Evolutionary conservation across 1,140 invertebrate species (phyloP), one percentile per base, ranked within the genome.

Genomic region (Drosophila navojoa): DNA sequence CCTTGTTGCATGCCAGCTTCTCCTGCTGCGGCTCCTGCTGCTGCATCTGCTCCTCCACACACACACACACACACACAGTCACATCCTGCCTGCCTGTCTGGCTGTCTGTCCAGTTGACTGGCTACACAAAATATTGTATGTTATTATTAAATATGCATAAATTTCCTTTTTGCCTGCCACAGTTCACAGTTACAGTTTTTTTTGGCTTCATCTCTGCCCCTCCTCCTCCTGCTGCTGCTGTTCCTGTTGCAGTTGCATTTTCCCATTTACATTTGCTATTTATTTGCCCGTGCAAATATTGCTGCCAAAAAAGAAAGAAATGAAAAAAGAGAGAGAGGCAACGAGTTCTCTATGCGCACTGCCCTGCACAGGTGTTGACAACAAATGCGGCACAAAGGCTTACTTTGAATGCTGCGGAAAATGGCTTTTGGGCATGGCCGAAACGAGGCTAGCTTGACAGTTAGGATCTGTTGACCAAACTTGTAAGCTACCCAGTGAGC

Each of bases 61-160:
- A 42, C 38, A 42, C 5, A 32, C 42, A 22, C 35, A 19, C 19
- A 19, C 19, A 19, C 19, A 22, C 19, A 22, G n/a, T n/a, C n/a
- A n/a, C n/a, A 35, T 10, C 22, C 38, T 25, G 5, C 49, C 54
- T 40, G 22, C 25, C n/a, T 11, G 13, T 57, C 59, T 50, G 27
- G 16, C n/a, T 38, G 16, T 19, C 57, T 22, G 49, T 25, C 22
- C 9, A 58, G 25, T 58, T 61, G 61, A 5, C 63, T 47, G 61
- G 5, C 71, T 44, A 59, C 53, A 63, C 66, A 74, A 74, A 70
- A 74, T 69, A 69, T 74, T 75, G 72, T 53, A 70, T 87, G 82
- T 89, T 87, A 62, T 82, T 87, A 87, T 87, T 87, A 87, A 87
- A 87, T 87, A 87, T 87, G 82, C 84, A 87, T 89, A 87, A 87